Evolutionary conservation across 2,113 vertebrate genomes (phyloP).

Genomic region (Meleagris gallopavo): DNA sequence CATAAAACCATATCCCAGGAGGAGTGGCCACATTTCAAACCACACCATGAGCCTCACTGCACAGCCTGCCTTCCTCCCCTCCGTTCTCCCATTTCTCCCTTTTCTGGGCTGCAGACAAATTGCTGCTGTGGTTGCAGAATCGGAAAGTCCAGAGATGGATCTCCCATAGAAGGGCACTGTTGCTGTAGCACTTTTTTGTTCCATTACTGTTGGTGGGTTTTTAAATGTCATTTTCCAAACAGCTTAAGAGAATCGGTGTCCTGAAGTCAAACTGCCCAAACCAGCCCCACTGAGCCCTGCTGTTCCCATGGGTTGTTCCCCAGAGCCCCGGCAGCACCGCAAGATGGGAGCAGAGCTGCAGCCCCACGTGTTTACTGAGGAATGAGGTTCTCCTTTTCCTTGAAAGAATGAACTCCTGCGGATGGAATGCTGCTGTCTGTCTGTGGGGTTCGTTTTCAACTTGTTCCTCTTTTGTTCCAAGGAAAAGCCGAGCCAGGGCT

Average conservation of each 20-base stretch:
- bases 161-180: neutral
- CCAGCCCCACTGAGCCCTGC: neutral
- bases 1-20: neutral
- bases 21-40: neutral
- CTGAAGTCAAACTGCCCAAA: neutral
- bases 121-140: neutral
- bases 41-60: neutral
- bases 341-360: no score
- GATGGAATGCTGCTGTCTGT: neutral
- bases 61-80: neutral
- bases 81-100: neutral
- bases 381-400: neutral
- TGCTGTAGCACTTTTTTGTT: neutral
- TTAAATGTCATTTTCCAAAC: conserved; percentile 13
- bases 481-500: neutral
- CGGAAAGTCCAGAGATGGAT: neutral
- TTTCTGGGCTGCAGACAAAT: neutral
- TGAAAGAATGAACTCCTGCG: neutral
- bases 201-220: neutral
- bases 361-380: neutral
- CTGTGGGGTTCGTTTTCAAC: neutral
- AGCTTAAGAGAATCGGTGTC: conserved; percentile 27
- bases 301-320: neutral
- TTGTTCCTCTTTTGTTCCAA: neutral
- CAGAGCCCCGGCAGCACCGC: no score